phyloP scores from a whole-genome alignment of 2,888 invertebrate genomes.

The Onchidella celtica region DNA sequence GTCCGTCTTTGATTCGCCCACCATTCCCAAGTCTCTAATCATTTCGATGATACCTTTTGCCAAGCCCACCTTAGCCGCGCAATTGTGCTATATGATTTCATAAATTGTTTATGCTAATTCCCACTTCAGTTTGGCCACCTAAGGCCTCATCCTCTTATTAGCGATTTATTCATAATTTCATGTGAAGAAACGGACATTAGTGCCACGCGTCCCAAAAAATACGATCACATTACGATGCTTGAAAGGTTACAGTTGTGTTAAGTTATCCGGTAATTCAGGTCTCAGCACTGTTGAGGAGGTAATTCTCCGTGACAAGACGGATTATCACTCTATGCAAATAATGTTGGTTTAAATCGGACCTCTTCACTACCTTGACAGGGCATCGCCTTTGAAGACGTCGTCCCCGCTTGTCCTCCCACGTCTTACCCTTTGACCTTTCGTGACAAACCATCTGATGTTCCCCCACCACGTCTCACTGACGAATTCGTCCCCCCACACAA shows the following conservation, averaged over 20 bases:
- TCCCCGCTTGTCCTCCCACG: conserved; percentile 9
- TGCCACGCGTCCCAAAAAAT: conserved; percentile 36
- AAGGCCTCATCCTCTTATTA: background rate
- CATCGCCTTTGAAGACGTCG: conserved; percentile 17
- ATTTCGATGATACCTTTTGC: no score
- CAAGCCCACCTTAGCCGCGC: no score
- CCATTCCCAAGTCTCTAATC: no score
- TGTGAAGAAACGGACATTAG: conserved; percentile 3
- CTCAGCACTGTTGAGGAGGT: conserved; percentile 1
- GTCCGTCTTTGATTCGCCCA: no score
- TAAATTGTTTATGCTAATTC: conserved; percentile 22
- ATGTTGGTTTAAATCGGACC: conserved; percentile 38
- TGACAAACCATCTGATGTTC: conserved; percentile 43
- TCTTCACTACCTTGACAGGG: conserved; percentile 4
- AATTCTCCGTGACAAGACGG: conserved; percentile 16
- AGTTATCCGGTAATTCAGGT: conserved; percentile 8
- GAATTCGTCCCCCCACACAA: conserved; percentile 38
- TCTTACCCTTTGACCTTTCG: conserved; percentile 29
- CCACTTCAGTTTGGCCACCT: background rate
- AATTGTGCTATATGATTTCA: background rate
- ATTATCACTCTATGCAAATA: conserved; percentile 36
- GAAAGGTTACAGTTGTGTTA: conserved; percentile 4
- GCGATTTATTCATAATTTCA: background rate
- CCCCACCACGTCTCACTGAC: conserved; percentile 10
- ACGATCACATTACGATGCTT: conserved; percentile 32